Evolutionary conservation across 1,140 invertebrate genomes (phyloP).

Genomic region (Cheumatopsyche charites): DNA sequence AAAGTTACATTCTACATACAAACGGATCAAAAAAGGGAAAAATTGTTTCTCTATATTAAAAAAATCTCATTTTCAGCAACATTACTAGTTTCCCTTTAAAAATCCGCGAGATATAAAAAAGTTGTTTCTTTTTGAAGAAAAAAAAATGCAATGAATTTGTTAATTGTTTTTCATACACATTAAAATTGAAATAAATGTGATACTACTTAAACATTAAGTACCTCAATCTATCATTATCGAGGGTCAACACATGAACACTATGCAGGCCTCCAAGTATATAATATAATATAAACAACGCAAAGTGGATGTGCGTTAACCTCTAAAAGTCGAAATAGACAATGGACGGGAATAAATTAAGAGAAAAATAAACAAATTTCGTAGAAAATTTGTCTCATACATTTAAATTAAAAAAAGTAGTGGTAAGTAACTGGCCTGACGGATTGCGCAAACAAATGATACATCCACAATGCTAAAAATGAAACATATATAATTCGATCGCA

Average conservation of each 20-base stretch:
- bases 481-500: constrained; percentile 32
- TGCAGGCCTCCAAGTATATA: constrained; percentile 19
- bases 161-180: constrained; percentile 1
- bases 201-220: constrained; percentile 40
- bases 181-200: constrained; percentile 11
- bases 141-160: constrained; percentile 1
- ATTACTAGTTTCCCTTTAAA: too few relatives aligned
- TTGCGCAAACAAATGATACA: constrained; percentile 24
- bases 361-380: not conserved
- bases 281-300: constrained; percentile 8
- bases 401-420: constrained; percentile 29
- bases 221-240: constrained; percentile 38
- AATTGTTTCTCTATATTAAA: too few relatives aligned
- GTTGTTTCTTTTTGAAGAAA: not conserved
- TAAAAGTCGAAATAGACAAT: constrained; percentile 38
- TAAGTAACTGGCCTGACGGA: constrained; percentile 47
- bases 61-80: too few relatives aligned
- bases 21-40: not conserved
- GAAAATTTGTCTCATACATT: constrained; percentile 10
- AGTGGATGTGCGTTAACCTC: constrained; percentile 26
- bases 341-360: constrained; percentile 46
- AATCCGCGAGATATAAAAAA: not conserved
- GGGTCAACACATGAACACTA: constrained; percentile 33
- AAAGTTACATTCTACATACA: not conserved
- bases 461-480: constrained; percentile 33